Evolutionary conservation across 1,140 invertebrate species (phyloP).

Genomic region (Eumeta japonica): DNA sequence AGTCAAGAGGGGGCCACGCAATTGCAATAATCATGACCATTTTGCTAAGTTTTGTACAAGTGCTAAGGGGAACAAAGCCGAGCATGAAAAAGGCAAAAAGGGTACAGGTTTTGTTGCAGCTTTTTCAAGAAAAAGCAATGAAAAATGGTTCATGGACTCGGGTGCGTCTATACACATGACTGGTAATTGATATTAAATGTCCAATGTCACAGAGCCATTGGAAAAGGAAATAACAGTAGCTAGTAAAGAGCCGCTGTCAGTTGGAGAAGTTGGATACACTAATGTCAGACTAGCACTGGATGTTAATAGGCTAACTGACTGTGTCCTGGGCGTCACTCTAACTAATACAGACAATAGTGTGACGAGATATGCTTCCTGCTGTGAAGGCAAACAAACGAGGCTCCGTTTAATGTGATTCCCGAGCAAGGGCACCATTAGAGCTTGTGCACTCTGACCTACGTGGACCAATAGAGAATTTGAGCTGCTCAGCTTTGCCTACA

Average conservation of each 20-base stretch:
- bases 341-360: neutral
- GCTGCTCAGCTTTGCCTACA: too few species aligned
- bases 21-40: slow-evolving; percentile 20
- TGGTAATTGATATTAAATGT: slow-evolving; percentile 11
- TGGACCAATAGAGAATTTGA: slow-evolving; percentile 4
- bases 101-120: slow-evolving; percentile 17
- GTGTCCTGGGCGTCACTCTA: neutral
- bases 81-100: slow-evolving; percentile 7
- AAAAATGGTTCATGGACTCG: slow-evolving; percentile 19
- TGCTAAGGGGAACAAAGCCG: slow-evolving; percentile 9
- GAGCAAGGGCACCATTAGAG: neutral
- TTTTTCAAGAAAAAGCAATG: slow-evolving; percentile 14
- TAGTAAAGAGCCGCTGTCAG: slow-evolving; percentile 12
- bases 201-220: slow-evolving; percentile 14
- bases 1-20: slow-evolving; percentile 17
- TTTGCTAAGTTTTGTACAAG: slow-evolving; percentile 16
- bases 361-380: neutral
- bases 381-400: slow-evolving; percentile 5
- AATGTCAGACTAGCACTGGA: slow-evolving; percentile 7
- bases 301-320: neutral
- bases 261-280: slow-evolving; percentile 11
- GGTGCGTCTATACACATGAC: slow-evolving; percentile 20
- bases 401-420: neutral
- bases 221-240: slow-evolving; percentile 15
- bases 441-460: slow-evolving; percentile 4